phyloP scores from a whole-genome alignment of 35 echinoderm and acorn worm genomes.

The Holothuria glaberrima region DNA sequence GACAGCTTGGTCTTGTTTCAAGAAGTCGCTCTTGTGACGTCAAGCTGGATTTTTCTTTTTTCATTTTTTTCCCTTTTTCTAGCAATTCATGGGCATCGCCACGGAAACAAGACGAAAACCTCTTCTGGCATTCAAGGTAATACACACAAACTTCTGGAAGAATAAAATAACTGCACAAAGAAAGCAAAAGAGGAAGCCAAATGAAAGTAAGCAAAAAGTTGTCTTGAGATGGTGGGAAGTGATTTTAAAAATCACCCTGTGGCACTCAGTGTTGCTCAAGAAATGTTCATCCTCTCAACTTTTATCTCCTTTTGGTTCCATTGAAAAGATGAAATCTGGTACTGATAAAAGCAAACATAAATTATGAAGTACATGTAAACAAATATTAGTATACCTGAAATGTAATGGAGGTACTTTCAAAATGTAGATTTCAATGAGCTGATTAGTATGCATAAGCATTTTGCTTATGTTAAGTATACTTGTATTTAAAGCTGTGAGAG shows the following conservation, averaged over 20 bases:
- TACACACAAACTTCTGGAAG: no score
- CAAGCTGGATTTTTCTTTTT: constrained; percentile 20
- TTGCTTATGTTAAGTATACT: no score
- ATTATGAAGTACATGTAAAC: no score
- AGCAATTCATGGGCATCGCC: background rate
- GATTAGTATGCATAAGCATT: no score
- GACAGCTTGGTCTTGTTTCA: constrained; percentile 24
- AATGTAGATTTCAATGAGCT: no score
- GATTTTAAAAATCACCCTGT: constrained; percentile 22
- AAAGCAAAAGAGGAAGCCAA: background rate
- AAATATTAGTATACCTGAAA: no score
- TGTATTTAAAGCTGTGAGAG: no score
- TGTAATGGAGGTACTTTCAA: no score
- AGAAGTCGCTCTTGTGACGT: constrained; percentile 25
- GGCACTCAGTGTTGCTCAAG: background rate
- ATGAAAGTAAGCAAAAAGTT: background rate
- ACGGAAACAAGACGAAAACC: constrained; percentile 27
- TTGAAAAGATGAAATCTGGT: no score
- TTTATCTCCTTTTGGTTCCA: background rate
- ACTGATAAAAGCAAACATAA: no score
- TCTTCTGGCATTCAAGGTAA: constrained; percentile 43
- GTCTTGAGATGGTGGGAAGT: constrained; percentile 14
- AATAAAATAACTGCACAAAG: no score
- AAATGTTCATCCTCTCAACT: constrained; percentile 15
- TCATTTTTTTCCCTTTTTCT: background rate